These are phyloP conservation scores for Selenia dentaria DNA, from an alignment of 2,888 invertebrate species.

Conservation along the genomic window DNA sequence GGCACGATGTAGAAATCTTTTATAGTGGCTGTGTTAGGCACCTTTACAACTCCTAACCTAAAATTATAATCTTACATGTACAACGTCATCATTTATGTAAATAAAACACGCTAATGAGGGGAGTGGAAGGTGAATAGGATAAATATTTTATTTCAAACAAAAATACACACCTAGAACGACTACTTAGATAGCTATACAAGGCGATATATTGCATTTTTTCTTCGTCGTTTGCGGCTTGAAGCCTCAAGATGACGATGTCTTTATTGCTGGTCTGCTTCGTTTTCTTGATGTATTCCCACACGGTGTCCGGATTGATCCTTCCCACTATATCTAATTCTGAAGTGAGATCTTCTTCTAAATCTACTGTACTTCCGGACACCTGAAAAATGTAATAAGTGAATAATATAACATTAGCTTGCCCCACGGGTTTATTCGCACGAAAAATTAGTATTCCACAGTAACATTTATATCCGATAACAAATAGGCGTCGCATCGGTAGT, in stretches of 20 bases:
- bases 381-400: slow-evolving; percentile 34
- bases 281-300: slow-evolving; percentile 97
- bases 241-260: slow-evolving; percentile 92
- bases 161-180: slow-evolving; percentile 86
- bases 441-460: too few species aligned
- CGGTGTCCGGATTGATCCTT: slow-evolving; percentile 94
- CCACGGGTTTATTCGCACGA: too few species aligned
- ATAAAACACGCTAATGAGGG: slow-evolving; percentile 23
- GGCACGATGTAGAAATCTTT: slow-evolving; percentile 98
- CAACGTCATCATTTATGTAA: slow-evolving; percentile 4
- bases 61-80: slow-evolving; percentile 34
- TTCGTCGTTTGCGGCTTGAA: slow-evolving; percentile 92
- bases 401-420: too few species aligned
- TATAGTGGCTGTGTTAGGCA: slow-evolving; percentile 89
- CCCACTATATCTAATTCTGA: slow-evolving; percentile 95
- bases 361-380: slow-evolving; percentile 86
- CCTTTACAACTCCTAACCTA: slow-evolving; percentile 93
- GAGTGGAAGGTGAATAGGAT: slow-evolving; percentile 21
- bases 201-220: slow-evolving; percentile 94
- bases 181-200: slow-evolving; percentile 95
- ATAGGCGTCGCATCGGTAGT: too few species aligned
- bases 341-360: slow-evolving; percentile 89
- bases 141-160: slow-evolving; percentile 34
- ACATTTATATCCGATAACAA: too few species aligned
- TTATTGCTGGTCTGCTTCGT: slow-evolving; percentile 95